A percentile compares a stretch with the other conserved stretches of the same genome.
Evolutionary conservation across 2,888 invertebrate species (phyloP).

Genomic region (Desoria tigrina): DNA sequence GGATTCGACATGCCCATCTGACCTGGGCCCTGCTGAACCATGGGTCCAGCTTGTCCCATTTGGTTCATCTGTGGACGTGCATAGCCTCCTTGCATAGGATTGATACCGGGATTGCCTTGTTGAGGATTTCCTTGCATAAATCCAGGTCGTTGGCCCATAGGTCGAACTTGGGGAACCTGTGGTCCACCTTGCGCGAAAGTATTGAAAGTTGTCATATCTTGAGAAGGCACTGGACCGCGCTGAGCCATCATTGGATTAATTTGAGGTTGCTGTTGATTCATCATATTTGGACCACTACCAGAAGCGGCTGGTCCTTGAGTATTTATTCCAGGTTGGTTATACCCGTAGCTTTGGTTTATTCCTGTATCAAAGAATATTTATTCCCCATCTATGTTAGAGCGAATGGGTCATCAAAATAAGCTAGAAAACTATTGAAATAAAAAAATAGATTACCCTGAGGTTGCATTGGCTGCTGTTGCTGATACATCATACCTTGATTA

Average conservation of each 20-base stretch:
- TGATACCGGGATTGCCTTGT: conserved; percentile 31
- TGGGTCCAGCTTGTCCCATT: conserved; percentile 34
- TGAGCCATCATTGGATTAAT: conserved; percentile 63
- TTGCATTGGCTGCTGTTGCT: conserved; percentile 60
- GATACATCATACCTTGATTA: conserved; percentile 58
- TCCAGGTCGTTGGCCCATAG: conserved; percentile 43
- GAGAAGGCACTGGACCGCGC: conserved; percentile 56
- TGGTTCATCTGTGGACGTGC: conserved; percentile 43
- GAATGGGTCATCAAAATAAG: neutral
- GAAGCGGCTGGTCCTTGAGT: conserved; percentile 35
- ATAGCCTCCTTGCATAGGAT: conserved; percentile 38
- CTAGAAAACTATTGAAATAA: no score
- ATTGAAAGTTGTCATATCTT: conserved; percentile 40
- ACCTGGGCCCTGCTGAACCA: conserved; percentile 17
- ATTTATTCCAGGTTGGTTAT: conserved; percentile 47
- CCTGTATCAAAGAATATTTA: conserved; percentile 54
- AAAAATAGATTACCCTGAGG: conserved; percentile 31
- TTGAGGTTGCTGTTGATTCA: conserved; percentile 58
- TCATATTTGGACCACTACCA: conserved; percentile 39
- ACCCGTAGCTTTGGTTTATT: conserved; percentile 67
- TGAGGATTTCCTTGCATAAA: conserved; percentile 49
- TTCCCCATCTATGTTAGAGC: conserved; percentile 4
- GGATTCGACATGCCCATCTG: conserved; percentile 14
- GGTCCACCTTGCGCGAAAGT: conserved; percentile 40
- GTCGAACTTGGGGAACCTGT: conserved; percentile 31